Base-by-base conservation (phyloP, 1,140 invertebrate species). In the Carposina sasakii region DNA sequence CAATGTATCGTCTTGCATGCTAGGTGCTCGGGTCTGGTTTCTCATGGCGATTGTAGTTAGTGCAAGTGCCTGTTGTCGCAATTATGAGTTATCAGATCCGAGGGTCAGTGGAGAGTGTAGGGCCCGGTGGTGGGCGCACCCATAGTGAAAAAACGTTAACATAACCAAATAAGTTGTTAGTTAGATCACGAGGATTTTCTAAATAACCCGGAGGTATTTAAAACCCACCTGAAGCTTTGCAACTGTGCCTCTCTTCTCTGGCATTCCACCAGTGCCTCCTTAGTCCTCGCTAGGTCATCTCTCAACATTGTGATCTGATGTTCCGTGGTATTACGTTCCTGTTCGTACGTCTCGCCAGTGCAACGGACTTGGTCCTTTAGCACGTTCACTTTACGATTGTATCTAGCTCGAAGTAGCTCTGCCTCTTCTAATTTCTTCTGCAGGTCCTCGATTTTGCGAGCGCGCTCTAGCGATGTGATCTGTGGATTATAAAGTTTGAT, bases 361-460 rank as follows among this genome's bases (percentile, higher is more conserved):
- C 86, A 81, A 33, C 90, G 81, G 13, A 92, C 74, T 51, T 78
- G 73, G 31, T 88, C 92, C 73, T 93, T 93, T 30, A 93, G 62
- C 17, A 92, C 74, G 40, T 87, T 88, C 0, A 93, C 87, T 76
- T 93, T 93, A 30, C 91, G 86, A 53, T 89, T 90, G 67, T 91
- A 92, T 34, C 91, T 87, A 3, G 88, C 89, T 23, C 91, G 84
- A 8, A 93, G 59, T 59, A 92, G 84, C 73, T 94, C 92, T 17
- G 90, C 90, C 60, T 93, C 92, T 16, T 92, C 88, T 2, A 93
- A 65, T 49, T 89, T 88, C 73, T 92, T 92, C 58, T 94, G 91
- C 1, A 95, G 78, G 41, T 95, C 93, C 67, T 96, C 93, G 50
- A 95, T 90, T 82, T 94, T 95, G 24, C 93, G 86, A 0, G 91